Percentiles rank a stretch among this genome's conserved stretches.
These are phyloP conservation scores for Knipowitschia caucasica DNA, from an alignment of 2,797 vertebrate species.

Conservation along the genomic window DNA sequence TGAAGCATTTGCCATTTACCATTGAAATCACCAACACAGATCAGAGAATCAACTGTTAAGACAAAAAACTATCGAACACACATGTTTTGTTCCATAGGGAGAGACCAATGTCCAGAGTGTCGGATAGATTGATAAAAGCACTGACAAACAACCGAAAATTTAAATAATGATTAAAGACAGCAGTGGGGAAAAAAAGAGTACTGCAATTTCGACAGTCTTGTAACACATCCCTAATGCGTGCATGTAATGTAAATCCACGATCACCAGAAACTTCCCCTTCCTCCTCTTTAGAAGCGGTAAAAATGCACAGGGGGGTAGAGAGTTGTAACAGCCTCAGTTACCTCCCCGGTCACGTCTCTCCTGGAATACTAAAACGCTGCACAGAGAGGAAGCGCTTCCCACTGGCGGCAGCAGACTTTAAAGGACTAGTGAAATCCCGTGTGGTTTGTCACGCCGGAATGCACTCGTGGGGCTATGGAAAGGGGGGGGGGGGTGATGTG, in stretches of 20 bases:
- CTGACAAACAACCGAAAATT: background rate
- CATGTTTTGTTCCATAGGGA: too few species aligned
- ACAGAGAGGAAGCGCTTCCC: slow-evolving; percentile 73
- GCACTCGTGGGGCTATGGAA: slow-evolving; percentile 41
- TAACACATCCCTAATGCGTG: background rate
- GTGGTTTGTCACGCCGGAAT: slow-evolving; percentile 79
- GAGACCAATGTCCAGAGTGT: too few species aligned
- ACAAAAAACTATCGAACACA: too few species aligned
- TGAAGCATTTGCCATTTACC: too few species aligned
- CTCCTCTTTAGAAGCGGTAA: slow-evolving; percentile 35
- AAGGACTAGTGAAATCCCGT: slow-evolving; percentile 77
- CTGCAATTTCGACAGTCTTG: background rate
- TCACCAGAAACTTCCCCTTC: slow-evolving; percentile 41
- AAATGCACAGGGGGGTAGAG: slow-evolving; percentile 52
- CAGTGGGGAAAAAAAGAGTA: background rate
- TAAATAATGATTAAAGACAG: background rate
- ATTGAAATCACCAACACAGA: too few species aligned
- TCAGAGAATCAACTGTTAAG: too few species aligned
- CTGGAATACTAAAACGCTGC: slow-evolving; percentile 76
- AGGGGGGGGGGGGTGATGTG: slow-evolving; percentile 9
- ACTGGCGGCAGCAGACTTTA: slow-evolving; percentile 77
- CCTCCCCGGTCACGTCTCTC: slow-evolving; percentile 75
- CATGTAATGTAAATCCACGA: slow-evolving; percentile 28
- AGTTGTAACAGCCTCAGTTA: slow-evolving; percentile 58
- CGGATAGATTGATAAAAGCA: too few species aligned